phyloP scores from a whole-genome alignment of 2,888 invertebrate species.

The Rosalia funebris region DNA sequence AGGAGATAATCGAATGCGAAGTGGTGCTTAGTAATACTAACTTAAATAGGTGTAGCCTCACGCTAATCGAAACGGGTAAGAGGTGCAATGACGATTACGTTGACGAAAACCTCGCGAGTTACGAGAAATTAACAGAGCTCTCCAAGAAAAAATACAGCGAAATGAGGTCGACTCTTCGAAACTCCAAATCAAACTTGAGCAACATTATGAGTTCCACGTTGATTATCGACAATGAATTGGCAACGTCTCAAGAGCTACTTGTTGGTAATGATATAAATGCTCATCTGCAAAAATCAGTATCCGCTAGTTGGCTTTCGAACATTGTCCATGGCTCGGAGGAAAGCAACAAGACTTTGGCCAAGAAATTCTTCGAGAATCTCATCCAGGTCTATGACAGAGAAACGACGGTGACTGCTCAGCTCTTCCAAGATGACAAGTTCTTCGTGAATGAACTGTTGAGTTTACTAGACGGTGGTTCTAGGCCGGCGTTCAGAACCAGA shows the following conservation, averaged over 20 bases:
- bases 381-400: constrained; percentile 44
- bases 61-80: not conserved
- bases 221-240: not conserved
- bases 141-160: not conserved
- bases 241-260: not conserved
- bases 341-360: constrained; percentile 26
- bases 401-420: constrained; percentile 30
- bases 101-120: not conserved
- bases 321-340: constrained; percentile 3
- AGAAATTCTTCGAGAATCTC: constrained; percentile 41
- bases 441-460: constrained; percentile 34
- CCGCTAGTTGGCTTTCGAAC: not conserved
- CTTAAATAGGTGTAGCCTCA: constrained; percentile 4
- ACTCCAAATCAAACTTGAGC: not conserved
- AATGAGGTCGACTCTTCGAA: too few relatives aligned
- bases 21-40: constrained; percentile 16
- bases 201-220: not conserved
- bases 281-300: not conserved
- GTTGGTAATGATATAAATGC: not conserved
- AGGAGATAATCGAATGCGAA: not conserved
- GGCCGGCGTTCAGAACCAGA: not conserved
- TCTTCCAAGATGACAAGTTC: constrained; percentile 40
- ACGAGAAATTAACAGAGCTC: not conserved
- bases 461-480: not conserved
- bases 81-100: not conserved